Evolutionary conservation across 2,797 vertebrate genomes (phyloP).

Genomic region (Micromesistius poutassou): DNA sequence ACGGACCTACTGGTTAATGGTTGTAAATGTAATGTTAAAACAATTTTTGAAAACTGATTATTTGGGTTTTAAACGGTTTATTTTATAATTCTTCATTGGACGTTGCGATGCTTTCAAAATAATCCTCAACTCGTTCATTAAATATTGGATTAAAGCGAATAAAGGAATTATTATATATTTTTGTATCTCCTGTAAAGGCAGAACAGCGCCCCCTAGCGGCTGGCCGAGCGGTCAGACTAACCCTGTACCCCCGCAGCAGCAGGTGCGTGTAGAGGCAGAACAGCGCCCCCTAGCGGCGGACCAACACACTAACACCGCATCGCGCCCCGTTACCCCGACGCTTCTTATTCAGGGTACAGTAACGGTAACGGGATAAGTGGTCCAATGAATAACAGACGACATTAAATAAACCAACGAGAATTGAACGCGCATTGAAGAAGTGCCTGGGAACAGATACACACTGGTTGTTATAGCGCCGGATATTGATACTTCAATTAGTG

Average conservation of each 20-base stretch:
- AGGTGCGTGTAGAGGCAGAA: not conserved
- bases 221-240: not conserved
- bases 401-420: not conserved
- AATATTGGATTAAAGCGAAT: no score
- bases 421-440: not conserved
- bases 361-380: not conserved
- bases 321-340: not conserved
- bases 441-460: not conserved
- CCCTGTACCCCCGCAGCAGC: not conserved
- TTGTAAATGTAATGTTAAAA: not conserved
- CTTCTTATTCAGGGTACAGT: not conserved
- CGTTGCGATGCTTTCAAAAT: no score
- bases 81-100: no score
- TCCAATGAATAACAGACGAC: not conserved
- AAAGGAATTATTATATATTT: no score
- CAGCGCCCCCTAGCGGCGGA: not conserved
- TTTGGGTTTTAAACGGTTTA: no score
- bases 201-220: not conserved
- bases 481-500: slow-evolving; percentile 13
- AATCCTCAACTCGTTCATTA: no score
- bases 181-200: no score
- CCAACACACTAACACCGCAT: not conserved
- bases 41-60: no score
- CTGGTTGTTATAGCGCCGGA: not conserved
- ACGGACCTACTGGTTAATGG: not conserved